Base-by-base conservation (phyloP, 2,888 invertebrate genomes). In the Agriopis leucophaearia region DNA sequence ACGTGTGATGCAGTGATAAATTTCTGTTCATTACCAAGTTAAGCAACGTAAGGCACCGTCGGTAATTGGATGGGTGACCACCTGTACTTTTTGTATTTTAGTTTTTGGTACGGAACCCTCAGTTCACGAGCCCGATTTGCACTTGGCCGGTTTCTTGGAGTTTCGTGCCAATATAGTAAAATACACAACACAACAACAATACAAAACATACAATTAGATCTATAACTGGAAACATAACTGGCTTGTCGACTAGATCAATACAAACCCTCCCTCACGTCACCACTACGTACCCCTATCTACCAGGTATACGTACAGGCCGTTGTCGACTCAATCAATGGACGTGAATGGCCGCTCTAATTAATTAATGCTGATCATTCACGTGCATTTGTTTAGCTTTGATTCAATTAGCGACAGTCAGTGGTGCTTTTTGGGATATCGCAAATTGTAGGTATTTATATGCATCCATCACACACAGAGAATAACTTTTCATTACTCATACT, bases 271-370 rank as follows among this genome's bases (percentile, higher is more conserved):
- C 15, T 13, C 57, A 57, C 44, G 16, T 12, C 38, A 57, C 47
- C 47, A 36, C 42, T 55, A 55, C 4, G 27, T 27, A 27, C 55
- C 47, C 54, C 50, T 54, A 64, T 64, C 64, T n/a, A 27, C 27
- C 27, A 27, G 27, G 27, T 27, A 54, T 27, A 54, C 54, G 47
- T 59, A 36, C 56, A 35, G 47, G 12, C 50, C 40, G 36, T 54
- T 66, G 59, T 66, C 54, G 35, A 60, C 59, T 66, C 66, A 51
- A 62, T 62, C 66, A 66, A 56, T 40, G 56, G 57, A 42, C 61
- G 56, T 69, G 71, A 69, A 71, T 71, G 48, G 67, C 45, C 58
- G 40, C 27, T 56, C 63, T 71, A 64, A 66, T 71, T 71, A 71
- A 71, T 71, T 69, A 71, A 64, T 45, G 60, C 61, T 51, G 62